Base-by-base conservation (phyloP, 1,140 invertebrate genomes). In the Drosophila navojoa region DNA sequence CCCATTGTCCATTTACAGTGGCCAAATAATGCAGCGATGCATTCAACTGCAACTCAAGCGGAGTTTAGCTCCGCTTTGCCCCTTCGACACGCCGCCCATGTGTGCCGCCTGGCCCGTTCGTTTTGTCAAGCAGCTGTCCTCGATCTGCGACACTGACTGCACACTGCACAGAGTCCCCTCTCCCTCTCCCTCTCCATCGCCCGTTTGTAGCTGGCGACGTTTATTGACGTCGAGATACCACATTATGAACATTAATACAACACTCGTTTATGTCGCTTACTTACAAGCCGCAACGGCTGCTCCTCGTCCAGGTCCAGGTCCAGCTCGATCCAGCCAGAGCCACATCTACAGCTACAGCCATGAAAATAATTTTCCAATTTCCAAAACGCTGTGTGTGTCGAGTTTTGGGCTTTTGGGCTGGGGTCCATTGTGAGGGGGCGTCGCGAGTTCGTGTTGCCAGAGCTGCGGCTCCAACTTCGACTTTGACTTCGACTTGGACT, bases 211-310 rank as follows among this genome's bases (percentile, higher is more conserved):
- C 45, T 71, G 77, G 80, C 89, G 89, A 90, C 89, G 89, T 90
- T 90, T 90, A 90, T 90, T 90, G 89, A 91, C 89, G 89, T 90
- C 73, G 82, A 78, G 82, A 90, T 90, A 90, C 89, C 89, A 90
- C 89, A 90, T 91, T 90, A 90, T 90, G 89, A 91, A 91, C 89
- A 90, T 90, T 90, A 90, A 90, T 87, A 81, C 89, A 90, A 90
- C 89, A 90, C 89, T 85, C 89, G 82, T 90, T 90, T 90, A 90
- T 80, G 89, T 81, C 84, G 89, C 82, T 89, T 90, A 89, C 89
- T 87, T 90, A 90, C 89, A 90, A 89, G 77, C 63, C 49, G 29
- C 40, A 63, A 29, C 44, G 49, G 32, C 49, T 71, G 61, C 73
- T 64, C 57, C 57, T 50, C 61, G 58, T 53, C 55, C 69, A 69